Conservation (phyloP, 1,140 invertebrate species). For the Bombus waltoni region DNA sequence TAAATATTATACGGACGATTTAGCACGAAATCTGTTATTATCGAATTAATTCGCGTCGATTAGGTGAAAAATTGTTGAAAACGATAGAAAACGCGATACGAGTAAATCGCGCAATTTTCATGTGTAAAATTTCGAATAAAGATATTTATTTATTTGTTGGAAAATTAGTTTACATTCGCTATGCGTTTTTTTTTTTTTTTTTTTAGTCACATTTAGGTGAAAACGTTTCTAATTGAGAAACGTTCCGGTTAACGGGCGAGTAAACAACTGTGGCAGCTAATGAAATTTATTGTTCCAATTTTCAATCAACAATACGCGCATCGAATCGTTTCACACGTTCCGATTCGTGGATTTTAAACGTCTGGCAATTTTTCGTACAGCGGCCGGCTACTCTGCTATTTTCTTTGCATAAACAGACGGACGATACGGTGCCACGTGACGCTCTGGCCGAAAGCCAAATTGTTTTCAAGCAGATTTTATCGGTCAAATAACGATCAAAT, state of each 20-base stretch:
- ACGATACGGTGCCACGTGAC: no score
- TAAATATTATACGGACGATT: neutral
- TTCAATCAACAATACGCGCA: conserved; percentile 13
- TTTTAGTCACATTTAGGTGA: neutral
- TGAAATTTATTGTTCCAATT: conserved; percentile 6
- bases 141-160: neutral
- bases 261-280: neutral
- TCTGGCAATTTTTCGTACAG: neutral
- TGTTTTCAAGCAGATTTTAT: neutral
- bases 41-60: neutral
- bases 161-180: neutral
- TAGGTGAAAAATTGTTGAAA: neutral
- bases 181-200: neutral
- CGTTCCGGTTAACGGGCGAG: neutral
- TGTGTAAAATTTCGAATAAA: neutral
- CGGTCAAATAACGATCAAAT: neutral
- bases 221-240: neutral
- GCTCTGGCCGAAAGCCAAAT: neutral
- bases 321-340: neutral
- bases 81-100: neutral
- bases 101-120: neutral
- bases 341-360: neutral
- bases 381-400: neutral
- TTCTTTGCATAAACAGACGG: neutral
- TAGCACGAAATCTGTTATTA: neutral